Conservation (phyloP, 2,797 vertebrate genomes). For the Anabas testudineus region DNA sequence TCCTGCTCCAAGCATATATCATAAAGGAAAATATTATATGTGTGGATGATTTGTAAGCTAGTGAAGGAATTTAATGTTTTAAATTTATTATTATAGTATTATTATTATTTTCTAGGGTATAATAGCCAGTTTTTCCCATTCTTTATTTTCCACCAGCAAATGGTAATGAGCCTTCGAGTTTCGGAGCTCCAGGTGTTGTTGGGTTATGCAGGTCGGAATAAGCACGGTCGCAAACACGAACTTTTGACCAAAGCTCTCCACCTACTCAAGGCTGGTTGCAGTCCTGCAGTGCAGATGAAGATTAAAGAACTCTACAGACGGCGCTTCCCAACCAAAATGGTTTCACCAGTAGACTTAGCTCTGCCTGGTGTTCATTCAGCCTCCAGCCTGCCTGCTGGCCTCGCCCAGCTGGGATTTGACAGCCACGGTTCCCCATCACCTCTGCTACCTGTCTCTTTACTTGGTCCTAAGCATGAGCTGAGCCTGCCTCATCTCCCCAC, state of each 20-base stretch:
- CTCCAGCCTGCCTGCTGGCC: conserved; percentile 87
- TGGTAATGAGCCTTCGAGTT: conserved; percentile 99
- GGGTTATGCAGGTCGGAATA: conserved; percentile 98
- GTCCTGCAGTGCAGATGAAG: conserved; percentile 99
- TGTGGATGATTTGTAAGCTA: conserved; percentile 14
- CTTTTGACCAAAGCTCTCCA: conserved; percentile 99
- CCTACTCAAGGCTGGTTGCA: conserved; percentile 97
- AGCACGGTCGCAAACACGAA: conserved; percentile 99
- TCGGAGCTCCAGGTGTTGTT: conserved; percentile 99
- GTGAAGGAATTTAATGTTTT: not conserved
- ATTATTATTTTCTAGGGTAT: conserved; percentile 32
- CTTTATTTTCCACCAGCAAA: conserved; percentile 89
- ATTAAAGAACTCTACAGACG: conserved; percentile 99
- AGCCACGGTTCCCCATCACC: conserved; percentile 90
- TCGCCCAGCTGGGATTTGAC: conserved; percentile 93
- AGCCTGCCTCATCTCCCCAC: conserved; percentile 95
- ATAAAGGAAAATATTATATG: conserved; percentile 8
- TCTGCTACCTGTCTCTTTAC: conserved; percentile 94
- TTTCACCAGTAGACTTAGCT: conserved; percentile 94
- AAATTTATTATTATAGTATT: no score
- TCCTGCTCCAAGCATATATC: not conserved
- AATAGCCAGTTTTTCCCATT: conserved; percentile 40
- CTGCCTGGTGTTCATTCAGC: conserved; percentile 91
- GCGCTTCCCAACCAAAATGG: conserved; percentile 98
- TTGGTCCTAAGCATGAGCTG: conserved; percentile 98